phyloP scores from a whole-genome alignment of 1,140 invertebrate species.

The Brachionus sp. region DNA sequence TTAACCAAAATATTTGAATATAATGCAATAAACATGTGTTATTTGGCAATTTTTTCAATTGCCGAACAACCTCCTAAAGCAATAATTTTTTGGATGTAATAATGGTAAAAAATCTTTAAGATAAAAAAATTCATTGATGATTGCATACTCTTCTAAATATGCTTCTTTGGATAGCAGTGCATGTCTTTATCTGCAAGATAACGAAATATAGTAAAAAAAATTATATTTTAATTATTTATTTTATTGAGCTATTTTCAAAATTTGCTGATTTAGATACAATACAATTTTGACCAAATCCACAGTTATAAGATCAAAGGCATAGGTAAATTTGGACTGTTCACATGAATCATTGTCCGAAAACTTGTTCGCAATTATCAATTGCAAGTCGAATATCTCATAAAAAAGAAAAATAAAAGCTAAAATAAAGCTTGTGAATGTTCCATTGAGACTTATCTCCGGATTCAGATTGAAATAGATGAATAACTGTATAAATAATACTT shows the following conservation, averaged over 20 bases:
- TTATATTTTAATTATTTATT: not conserved
- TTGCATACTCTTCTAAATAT: too few species aligned
- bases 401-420: conserved; percentile 18
- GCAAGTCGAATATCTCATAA: conserved; percentile 35
- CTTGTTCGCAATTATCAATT: conserved; percentile 15
- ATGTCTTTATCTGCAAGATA: too few species aligned
- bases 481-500: not conserved
- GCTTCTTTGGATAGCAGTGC: too few species aligned
- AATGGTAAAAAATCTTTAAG: too few species aligned
- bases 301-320: conserved; percentile 21
- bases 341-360: not conserved
- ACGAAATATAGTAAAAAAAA: not conserved
- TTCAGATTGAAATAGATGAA: not conserved
- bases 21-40: too few species aligned
- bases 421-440: not conserved
- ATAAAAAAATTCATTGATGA: too few species aligned
- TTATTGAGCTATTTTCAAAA: conserved; percentile 39
- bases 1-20: too few species aligned
- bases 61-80: too few species aligned
- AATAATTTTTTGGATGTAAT: too few species aligned
- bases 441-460: not conserved
- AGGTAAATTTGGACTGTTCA: not conserved
- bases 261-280: not conserved
- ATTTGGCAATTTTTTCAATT: too few species aligned
- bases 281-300: conserved; percentile 35